Evolutionary conservation across 2,797 vertebrate species (phyloP).

Genomic region (Coccyzus lansbergi): DNA sequence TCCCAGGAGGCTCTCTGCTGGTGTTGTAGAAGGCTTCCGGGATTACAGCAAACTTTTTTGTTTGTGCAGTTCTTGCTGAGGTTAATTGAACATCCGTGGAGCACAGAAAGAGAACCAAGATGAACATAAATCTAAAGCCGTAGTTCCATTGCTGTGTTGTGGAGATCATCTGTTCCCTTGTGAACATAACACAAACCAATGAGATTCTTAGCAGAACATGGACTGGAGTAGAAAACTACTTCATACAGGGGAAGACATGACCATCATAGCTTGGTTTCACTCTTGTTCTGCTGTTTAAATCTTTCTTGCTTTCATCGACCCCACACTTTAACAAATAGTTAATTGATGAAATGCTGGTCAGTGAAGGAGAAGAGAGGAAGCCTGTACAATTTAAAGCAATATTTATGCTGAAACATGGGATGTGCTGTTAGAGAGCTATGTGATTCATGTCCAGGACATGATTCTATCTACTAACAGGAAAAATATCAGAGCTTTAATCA

Average conservation of each 20-base stretch:
- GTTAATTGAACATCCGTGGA: background rate
- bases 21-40: background rate
- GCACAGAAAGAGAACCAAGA: background rate
- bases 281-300: background rate
- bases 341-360: background rate
- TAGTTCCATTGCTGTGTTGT: background rate
- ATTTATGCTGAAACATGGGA: background rate
- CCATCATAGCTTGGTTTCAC: background rate
- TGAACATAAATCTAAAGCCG: background rate
- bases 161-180: background rate
- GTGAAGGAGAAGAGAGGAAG: background rate
- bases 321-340: background rate
- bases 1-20: background rate
- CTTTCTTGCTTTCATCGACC: background rate
- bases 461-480: background rate
- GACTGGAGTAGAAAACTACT: background rate
- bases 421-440: background rate
- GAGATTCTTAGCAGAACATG: background rate
- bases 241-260: background rate
- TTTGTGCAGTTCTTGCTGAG: background rate
- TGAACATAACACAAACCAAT: background rate
- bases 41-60: background rate
- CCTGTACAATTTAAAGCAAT: background rate
- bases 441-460: background rate
- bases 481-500: background rate